These are phyloP conservation scores for Diachrysia chrysitis DNA, from an alignment of 2,888 invertebrate species.

Conservation along the genomic window DNA sequence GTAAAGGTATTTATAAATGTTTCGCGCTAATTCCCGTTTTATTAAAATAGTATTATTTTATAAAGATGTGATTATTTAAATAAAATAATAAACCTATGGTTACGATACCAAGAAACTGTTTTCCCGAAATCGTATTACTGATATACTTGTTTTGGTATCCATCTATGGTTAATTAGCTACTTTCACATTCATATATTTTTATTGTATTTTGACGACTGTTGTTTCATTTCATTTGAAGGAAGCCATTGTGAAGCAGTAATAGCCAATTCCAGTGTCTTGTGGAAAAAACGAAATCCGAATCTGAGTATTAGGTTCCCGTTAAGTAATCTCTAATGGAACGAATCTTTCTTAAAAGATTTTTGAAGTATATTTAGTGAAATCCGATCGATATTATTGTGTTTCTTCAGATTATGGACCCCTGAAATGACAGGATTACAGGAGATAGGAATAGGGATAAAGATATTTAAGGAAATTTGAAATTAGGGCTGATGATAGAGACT, in stretches of 20 bases:
- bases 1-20: too few species aligned
- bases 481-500: neutral
- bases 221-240: slow-evolving; percentile 18
- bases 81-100: too few species aligned
- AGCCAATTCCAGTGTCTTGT: slow-evolving; percentile 31
- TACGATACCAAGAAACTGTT: too few species aligned
- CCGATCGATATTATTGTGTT: slow-evolving; percentile 29
- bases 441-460: neutral
- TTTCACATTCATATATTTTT: neutral
- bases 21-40: too few species aligned
- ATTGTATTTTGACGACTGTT: slow-evolving; percentile 21
- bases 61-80: too few species aligned
- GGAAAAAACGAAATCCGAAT: slow-evolving; percentile 37
- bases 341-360: slow-evolving; percentile 40
- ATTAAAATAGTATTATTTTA: too few species aligned
- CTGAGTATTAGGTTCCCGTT: slow-evolving; percentile 34
- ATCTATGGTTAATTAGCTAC: neutral
- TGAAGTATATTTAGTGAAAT: slow-evolving; percentile 18
- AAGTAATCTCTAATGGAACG: slow-evolving; percentile 45
- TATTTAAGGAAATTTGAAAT: neutral
- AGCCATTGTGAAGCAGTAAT: slow-evolving; percentile 11
- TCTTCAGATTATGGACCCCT: neutral
- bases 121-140: neutral
- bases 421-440: neutral
- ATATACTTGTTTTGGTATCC: neutral